Percentiles rank a stretch among this genome's conserved stretches.
These are phyloP conservation scores for Pluvianellus socialis DNA, from an alignment of 2,113 vertebrate species.

Conservation along the genomic window DNA sequence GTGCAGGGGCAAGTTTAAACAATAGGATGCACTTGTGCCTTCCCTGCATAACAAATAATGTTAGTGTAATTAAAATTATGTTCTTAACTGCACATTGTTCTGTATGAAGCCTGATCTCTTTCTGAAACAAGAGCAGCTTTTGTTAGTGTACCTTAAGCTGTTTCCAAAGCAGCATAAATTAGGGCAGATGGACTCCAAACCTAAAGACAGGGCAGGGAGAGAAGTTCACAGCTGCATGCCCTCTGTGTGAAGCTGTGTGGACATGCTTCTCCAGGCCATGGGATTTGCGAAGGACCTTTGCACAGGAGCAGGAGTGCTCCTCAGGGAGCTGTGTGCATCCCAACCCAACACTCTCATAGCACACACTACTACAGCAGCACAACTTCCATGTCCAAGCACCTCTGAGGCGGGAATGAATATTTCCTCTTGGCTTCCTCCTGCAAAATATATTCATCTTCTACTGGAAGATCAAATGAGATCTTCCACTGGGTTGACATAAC, in stretches of 20 bases:
- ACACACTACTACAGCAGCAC: accelerated
- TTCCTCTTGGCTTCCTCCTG: neutral
- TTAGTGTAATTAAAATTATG: neutral
- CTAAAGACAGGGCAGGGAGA: neutral
- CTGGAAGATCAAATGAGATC: neutral
- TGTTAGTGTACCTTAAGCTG: neutral
- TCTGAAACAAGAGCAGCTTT: neutral
- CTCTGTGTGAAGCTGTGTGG: neutral
- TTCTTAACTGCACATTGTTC: neutral
- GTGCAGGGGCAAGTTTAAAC: accelerated
- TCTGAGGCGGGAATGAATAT: neutral
- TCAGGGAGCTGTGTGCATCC: neutral
- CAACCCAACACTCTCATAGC: neutral
- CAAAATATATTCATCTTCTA: neutral
- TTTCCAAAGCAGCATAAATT: neutral
- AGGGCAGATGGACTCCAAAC: neutral
- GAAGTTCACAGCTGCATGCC: neutral
- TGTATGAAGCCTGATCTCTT: neutral
- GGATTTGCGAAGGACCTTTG: neutral
- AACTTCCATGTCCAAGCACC: neutral
- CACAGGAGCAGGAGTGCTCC: neutral
- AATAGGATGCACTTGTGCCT: accelerated
- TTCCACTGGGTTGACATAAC: neutral
- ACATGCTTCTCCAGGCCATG: neutral
- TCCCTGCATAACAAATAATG: neutral